Evolutionary conservation across 2,113 vertebrate species (phyloP).

Genomic region (Ictidomys tridecemlineatus): DNA sequence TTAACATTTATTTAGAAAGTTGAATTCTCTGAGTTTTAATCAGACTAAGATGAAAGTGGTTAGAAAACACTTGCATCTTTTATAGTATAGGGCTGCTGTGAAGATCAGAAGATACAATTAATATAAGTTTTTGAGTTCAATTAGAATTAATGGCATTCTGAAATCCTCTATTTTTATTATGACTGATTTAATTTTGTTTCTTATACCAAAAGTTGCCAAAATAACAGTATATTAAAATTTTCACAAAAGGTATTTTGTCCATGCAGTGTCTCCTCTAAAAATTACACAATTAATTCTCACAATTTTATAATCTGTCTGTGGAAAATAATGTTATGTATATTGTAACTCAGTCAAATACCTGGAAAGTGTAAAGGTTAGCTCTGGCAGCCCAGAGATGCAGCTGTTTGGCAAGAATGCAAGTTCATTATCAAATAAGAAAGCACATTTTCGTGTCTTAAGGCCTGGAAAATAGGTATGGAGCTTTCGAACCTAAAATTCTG

Average conservation of each 20-base stretch:
- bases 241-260: background rate
- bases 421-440: slow-evolving; percentile 82
- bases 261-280: background rate
- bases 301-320: slow-evolving; percentile 73
- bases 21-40: background rate
- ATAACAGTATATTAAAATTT: background rate
- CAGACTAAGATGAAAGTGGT: background rate
- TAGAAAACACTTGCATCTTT: background rate
- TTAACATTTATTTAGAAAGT: slow-evolving; percentile 18
- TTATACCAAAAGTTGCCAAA: background rate
- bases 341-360: slow-evolving; percentile 81
- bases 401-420: slow-evolving; percentile 81
- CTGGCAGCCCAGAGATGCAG: slow-evolving; percentile 77
- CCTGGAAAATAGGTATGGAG: slow-evolving; percentile 77
- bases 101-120: slow-evolving; percentile 6
- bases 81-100: background rate
- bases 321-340: slow-evolving; percentile 76
- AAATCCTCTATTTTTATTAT: slow-evolving; percentile 17
- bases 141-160: background rate
- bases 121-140: background rate
- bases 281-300: slow-evolving; percentile 67
- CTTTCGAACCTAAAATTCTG: slow-evolving; percentile 79
- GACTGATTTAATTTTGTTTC: background rate
- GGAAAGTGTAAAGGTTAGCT: slow-evolving; percentile 71
- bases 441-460: slow-evolving; percentile 81